Evolutionary conservation across 2,113 vertebrate species (phyloP), one percentile per base, ranked within the genome.

Genomic region (Chascanopsetta lugubris): DNA sequence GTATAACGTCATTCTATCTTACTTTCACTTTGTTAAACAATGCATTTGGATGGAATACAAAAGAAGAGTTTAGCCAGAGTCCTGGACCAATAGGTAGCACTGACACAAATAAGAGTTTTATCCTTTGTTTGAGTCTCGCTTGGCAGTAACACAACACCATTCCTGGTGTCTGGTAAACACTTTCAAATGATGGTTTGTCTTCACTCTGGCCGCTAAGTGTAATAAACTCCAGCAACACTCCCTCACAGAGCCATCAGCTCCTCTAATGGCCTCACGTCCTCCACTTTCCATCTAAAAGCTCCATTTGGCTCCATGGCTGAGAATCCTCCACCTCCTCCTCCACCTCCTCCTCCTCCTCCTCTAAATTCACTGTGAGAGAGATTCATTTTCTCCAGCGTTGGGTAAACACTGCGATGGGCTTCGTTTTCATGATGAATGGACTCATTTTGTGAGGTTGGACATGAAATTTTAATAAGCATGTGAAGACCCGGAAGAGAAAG

Each of bases 401-500:
- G 47, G 70, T 62, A 73, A 77, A 77, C 58, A 48, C 58, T 58
- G 58, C 77, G 75, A 75, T 67, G 22, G 74, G 42, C 24, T 66
- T 48, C 49, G 66, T 64, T 67, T 72, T 61, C 78, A 73, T 83
- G 73, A 84, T 72, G 1, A 73, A 88, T 74, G 30, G 55, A 75
- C 60, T 47, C 15, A 11, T 79, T 84, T 75, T 60, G 36, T 43
- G 11, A 75, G 65, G 61, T 48, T 24, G 59, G 10, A 22, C 18
- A 78, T 81, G 20, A 71, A 81, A 75, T 61, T 82, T 81, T 79
- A 75, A 88, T 72, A 82, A 68, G 74, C 77, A 77, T 82, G 66
- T 75, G 77, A 48, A 56, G 54, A 68, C 46, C 61, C 68, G 29
- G 43, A 61, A 43, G 61, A 69, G 8, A 64, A 38, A 42, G 34